Evolutionary conservation across 64 coral and sea anemone genomes (phyloP).

Genomic region (Anthopleura sola): DNA sequence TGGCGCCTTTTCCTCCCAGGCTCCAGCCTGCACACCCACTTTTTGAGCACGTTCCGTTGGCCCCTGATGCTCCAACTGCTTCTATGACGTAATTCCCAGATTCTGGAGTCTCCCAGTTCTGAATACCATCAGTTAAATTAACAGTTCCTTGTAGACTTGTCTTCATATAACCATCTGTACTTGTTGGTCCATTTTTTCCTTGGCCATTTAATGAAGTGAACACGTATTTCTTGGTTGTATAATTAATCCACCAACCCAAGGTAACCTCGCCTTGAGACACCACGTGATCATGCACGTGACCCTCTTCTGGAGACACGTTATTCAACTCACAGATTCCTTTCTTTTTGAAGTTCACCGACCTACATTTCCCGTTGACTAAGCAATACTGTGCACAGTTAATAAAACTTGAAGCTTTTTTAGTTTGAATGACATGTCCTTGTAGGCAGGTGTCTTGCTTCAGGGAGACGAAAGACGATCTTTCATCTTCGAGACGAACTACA

Average conservation of each 20-base stretch:
- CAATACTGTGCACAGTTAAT: constrained; percentile 36
- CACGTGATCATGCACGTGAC: background rate
- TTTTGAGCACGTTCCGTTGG: constrained; percentile 57
- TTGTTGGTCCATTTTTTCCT: constrained; percentile 52
- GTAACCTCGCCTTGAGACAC: background rate
- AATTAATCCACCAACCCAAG: constrained; percentile 28
- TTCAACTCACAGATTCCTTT: constrained; percentile 34
- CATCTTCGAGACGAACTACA: background rate
- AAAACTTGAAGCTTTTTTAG: background rate
- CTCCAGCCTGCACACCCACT: constrained; percentile 44
- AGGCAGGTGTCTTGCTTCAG: background rate
- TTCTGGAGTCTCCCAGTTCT: constrained; percentile 65
- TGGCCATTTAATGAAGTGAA: constrained; percentile 58
- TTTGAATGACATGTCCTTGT: constrained; percentile 25
- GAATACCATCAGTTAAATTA: constrained; percentile 47
- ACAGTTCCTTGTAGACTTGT: constrained; percentile 31
- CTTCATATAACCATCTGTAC: constrained; percentile 36
- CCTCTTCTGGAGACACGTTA: background rate
- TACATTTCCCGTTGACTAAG: constrained; percentile 14
- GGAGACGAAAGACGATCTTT: constrained; percentile 26
- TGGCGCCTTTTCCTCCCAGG: constrained; percentile 65
- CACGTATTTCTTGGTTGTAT: background rate
- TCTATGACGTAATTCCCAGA: constrained; percentile 63
- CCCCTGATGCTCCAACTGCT: constrained; percentile 66
- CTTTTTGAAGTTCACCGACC: constrained; percentile 38